Evolutionary conservation across 2,113 vertebrate species (phyloP), one percentile per base, ranked within the genome.

Genomic region (Pica pica): DNA sequence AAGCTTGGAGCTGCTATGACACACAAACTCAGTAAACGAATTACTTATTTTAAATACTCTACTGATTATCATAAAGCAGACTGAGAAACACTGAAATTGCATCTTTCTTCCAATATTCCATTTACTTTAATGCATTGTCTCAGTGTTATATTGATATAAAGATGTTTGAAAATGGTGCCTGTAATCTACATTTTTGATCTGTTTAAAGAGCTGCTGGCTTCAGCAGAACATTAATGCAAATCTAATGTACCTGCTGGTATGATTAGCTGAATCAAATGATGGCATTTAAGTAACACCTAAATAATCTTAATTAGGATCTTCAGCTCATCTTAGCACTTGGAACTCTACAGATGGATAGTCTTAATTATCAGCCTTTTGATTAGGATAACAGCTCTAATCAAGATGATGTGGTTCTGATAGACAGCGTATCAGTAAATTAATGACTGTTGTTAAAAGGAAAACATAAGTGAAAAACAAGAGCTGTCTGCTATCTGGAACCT

Each of bases 201-300:
- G 92, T 95, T 96, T 97, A 97, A 97, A 97, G 96, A 97, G 93
- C 97, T 97, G 96, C 98, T 98, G 97, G 97, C 91, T 98, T 97
- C 97, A 98, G 98, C 96, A 96, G 86, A 96, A 97, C 97, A 98
- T 98, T 98, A 98, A 98, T 98, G 98, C 98, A 98, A 98, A 98
- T 98, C 97, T 98, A 98, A 97, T 97, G 97, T 98, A 98, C 98
- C 98, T 98, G 97, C 98, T 98, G 98, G 97, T 98, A 98, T 98
- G 98, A 98, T 98, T 98, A 98, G 97, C 95, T 98, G 98, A 98
- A 98, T 98, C 98, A 98, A 98, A 98, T 98, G 98, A 98, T 98
- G 98, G 97, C 97, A 98, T 98, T 98, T 98, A 98, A 98, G 97
- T 98, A 98, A 98, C 97, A 98, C 98, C 98, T 98, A 98, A 98